These are phyloP conservation scores for Poeciliopsis occidentalis DNA, from an alignment of 2,113 vertebrate genomes.

Conservation along the genomic window DNA sequence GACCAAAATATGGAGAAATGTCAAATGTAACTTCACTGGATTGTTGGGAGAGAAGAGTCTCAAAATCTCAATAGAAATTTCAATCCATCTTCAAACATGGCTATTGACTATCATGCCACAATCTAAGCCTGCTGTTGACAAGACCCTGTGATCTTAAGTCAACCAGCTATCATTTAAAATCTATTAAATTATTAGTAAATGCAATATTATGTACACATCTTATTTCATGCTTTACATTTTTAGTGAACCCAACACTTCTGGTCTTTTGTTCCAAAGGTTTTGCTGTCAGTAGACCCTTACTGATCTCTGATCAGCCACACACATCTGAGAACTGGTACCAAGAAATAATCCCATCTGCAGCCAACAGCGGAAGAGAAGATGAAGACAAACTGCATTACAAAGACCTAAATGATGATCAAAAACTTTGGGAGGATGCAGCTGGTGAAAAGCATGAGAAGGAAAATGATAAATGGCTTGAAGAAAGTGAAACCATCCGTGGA, in stretches of 20 bases:
- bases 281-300: slow-evolving; percentile 49
- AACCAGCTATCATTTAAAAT: background rate
- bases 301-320: slow-evolving; percentile 59
- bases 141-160: background rate
- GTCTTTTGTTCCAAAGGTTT: slow-evolving; percentile 42
- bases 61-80: too few relatives aligned
- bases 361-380: slow-evolving; percentile 9
- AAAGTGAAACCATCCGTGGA: slow-evolving; percentile 3
- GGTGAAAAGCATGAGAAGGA: background rate
- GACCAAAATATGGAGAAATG: background rate
- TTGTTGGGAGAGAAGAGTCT: background rate
- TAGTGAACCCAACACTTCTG: background rate
- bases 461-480: slow-evolving; percentile 7
- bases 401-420: background rate
- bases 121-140: background rate
- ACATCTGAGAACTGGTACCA: slow-evolving; percentile 21
- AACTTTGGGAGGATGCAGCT: slow-evolving; percentile 6
- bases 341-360: background rate
- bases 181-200: background rate
- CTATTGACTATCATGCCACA: background rate
- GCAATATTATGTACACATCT: background rate
- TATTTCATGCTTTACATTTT: background rate
- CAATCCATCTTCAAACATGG: background rate
- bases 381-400: background rate
- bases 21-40: background rate